A percentile compares a stretch with the other conserved stretches of the same genome.
Evolutionary conservation across 2,113 vertebrate genomes (phyloP).

Genomic region (Sporophila hypoxantha): DNA sequence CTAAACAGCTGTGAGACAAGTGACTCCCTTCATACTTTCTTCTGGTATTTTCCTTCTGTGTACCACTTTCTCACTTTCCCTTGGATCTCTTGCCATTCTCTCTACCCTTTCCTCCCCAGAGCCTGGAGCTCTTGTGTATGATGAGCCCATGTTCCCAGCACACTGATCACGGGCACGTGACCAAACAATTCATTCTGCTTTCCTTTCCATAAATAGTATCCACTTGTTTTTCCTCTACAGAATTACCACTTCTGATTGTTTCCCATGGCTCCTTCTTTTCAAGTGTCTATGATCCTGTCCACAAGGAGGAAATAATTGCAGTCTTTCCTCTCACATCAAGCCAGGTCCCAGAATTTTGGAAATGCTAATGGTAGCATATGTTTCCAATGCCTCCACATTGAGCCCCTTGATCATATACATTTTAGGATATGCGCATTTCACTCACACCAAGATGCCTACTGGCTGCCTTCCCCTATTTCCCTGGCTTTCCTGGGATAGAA

Average conservation of each 20-base stretch:
- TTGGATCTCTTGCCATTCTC: neutral
- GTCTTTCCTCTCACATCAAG: neutral
- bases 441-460: neutral
- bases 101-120: neutral
- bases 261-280: neutral
- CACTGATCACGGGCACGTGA: neutral
- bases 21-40: neutral
- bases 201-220: neutral
- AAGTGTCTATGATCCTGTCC: neutral
- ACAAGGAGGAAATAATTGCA: neutral
- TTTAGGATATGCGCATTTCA: neutral
- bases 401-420: neutral
- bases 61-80: neutral
- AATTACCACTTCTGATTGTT: neutral
- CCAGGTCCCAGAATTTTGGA: neutral
- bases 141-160: neutral
- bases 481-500: accelerated
- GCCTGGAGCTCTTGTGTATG: neutral
- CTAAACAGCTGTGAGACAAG: neutral
- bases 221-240: neutral
- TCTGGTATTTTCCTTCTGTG: neutral
- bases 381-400: neutral
- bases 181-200: neutral
- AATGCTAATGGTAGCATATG: neutral
- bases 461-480: neutral